Evolutionary conservation across 2,113 vertebrate genomes (phyloP).

Genomic region (Brachypodius melanocephalos): DNA sequence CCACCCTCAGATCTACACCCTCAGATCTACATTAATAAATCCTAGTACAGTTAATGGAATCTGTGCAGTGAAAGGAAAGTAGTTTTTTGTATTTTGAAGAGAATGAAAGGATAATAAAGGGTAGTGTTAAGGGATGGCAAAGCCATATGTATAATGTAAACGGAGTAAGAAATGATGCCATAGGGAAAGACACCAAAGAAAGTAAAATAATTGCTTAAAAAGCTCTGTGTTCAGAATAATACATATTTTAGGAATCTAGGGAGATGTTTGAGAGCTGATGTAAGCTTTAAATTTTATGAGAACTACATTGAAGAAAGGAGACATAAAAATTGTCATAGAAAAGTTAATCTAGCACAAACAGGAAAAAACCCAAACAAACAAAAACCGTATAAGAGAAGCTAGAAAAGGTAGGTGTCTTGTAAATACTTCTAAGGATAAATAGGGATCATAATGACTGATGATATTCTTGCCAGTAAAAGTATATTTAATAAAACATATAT

Average conservation of each 20-base stretch:
- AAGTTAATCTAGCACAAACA: not conserved
- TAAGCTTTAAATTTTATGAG: not conserved
- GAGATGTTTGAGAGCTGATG: not conserved
- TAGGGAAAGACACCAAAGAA: not conserved
- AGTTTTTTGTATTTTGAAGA: not conserved
- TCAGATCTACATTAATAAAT: slow-evolving; percentile 1
- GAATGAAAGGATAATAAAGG: not conserved
- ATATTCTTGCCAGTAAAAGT: not conserved
- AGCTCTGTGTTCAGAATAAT: not conserved
- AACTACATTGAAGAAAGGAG: not conserved
- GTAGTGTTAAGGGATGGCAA: not conserved
- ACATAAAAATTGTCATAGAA: not conserved
- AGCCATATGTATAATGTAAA: not conserved
- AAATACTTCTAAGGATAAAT: not conserved
- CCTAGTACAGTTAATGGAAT: not conserved
- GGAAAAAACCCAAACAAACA: not conserved
- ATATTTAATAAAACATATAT: not conserved
- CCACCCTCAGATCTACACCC: not conserved
- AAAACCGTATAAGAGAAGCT: not conserved
- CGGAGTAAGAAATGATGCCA: not conserved
- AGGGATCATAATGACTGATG: not conserved
- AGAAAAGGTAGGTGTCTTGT: not conserved
- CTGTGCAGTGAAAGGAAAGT: not conserved
- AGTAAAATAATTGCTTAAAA: not conserved
- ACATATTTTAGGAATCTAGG: not conserved